Percentiles rank a stretch among this genome's conserved stretches.
Evolutionary conservation across 2,797 vertebrate species (phyloP).

Genomic region (Parotocinclus haroldoi): DNA sequence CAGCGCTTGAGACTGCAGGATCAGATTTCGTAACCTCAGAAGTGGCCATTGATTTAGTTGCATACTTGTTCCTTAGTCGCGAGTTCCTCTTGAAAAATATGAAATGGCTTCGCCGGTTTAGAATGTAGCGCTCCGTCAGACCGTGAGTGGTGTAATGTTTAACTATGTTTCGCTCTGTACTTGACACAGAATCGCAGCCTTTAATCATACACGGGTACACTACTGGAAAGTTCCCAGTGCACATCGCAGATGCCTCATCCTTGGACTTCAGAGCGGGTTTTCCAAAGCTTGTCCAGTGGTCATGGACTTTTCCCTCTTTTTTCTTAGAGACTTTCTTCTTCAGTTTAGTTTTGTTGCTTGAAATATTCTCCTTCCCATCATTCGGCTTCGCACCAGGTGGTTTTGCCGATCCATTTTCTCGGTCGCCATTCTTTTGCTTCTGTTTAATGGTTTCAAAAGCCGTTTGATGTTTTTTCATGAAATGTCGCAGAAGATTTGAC

Average conservation of each 20-base stretch:
- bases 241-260: conserved; percentile 87
- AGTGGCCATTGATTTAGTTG: conserved; percentile 59
- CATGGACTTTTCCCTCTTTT: conserved; percentile 69
- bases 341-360: conserved; percentile 65
- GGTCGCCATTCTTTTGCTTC: conserved; percentile 56
- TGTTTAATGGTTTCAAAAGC: conserved; percentile 71
- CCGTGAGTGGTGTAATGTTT: conserved; percentile 96
- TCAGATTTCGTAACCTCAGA: conserved; percentile 61
- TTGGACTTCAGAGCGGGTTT: conserved; percentile 87
- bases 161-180: conserved; percentile 89
- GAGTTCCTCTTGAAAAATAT: conserved; percentile 87
- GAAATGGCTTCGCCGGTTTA: conserved; percentile 88
- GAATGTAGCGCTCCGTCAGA: conserved; percentile 87
- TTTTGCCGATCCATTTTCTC: conserved; percentile 43
- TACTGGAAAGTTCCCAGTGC: conserved; percentile 81
- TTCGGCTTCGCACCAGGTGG: conserved; percentile 61
- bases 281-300: conserved; percentile 81
- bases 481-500: conserved; percentile 93
- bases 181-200: conserved; percentile 88
- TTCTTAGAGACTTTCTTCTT: conserved; percentile 72
- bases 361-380: conserved; percentile 79
- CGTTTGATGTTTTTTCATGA: conserved; percentile 95
- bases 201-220: conserved; percentile 98
- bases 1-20: conserved; percentile 26
- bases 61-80: conserved; percentile 70